Evolutionary conservation across 1,140 invertebrate species (phyloP), one percentile per base, ranked within the genome.

Genomic region (Hylaeus anthracinus): DNA sequence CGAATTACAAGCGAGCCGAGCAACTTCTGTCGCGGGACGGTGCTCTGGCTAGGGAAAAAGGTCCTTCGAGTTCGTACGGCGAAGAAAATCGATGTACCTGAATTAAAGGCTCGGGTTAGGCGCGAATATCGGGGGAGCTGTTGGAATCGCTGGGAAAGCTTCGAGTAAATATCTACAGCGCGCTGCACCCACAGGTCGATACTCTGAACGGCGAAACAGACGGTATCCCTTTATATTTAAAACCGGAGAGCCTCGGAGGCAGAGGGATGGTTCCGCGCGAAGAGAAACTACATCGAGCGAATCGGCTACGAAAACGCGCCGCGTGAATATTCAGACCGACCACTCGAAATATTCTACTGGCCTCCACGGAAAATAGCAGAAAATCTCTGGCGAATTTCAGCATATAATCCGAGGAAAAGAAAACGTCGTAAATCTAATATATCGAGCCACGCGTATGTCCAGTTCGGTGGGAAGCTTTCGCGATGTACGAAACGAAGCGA

Each of bases 91-190:
- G 58, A 63, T 78, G 56, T 63, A 55, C 45, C 69, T 39, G n/a
- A 65, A 72, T 64, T 72, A n/a, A 43, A 69, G 41, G 37, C 37
- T 14, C 26, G 60, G 12, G 45, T 43, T 63, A 72, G 51, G 78
- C 53, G 51, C 53, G 69, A 69, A 55, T 74, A 65, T 80, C 77
- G 70, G 67, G 71, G 51, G 14, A 37, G 66, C 51, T 43, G 64
- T 39, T 8, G 51, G 53, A 56, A 72, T 72, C 60, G 67, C 37
- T 51, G 45, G n/a, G 56, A 77, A 63, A 37, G 55, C 26, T 55
- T 12, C 67, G 45, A n/a, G 60, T 73, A 79, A 79, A 79, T 74
- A 79, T 74, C 63, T 26, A 39, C 48, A 80, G 72, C 67, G 72
- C 15, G 71, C 39, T 12, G 2, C 72, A 60, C 48, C 63, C 43